Evolutionary conservation across 1,140 invertebrate species (phyloP), one percentile per base, ranked within the genome.

Genomic region (Heliothis subflexa): DNA sequence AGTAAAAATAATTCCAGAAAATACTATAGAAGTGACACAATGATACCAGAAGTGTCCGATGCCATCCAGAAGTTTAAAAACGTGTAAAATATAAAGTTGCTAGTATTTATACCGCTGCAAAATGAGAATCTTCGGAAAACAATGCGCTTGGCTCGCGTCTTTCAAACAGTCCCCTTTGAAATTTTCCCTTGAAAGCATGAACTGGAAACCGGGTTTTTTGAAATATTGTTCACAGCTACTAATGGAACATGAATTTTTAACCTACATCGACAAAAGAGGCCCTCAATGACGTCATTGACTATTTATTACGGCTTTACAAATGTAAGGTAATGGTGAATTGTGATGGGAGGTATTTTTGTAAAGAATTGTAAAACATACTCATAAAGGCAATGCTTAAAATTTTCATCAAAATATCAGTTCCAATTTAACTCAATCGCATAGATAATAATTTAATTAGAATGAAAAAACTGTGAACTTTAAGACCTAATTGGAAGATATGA

Each of bases 221-320:
- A 75, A 79, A 81, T 78, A 81, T 81, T 78, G 72, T 72, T 78
- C 72, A 14, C 50, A 54, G 75, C 70, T 80, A 74, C 76, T 81
- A 78, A 81, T 81, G 50, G 62, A 81, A 78, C 70, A 78, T 59
- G 80, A 70, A 81, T 74, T 74, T 62, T 73, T 73, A 81, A 78
- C 61, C 68, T 78, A 78, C 40, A 59, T 74, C 33, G 73, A 81
- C 74, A 61, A 18, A 66, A 68, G 71, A 28, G 14, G 50, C 62
- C 40, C 57, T 28, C n/a, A 33, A 75, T 66, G 40, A 47, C 50
- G 50, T n/a, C 61, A 68, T 21, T 55, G 33, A 45, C 55, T 40
- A 11, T 33, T 55, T 16, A 54, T 10, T 25, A 21, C 21, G 9
- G 5, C 3, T 50, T 54, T 21, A 25, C 18, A 50, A 50, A 25